Evolutionary conservation across 1,140 invertebrate genomes (phyloP).

Genomic region (Procambarus clarkii): DNA sequence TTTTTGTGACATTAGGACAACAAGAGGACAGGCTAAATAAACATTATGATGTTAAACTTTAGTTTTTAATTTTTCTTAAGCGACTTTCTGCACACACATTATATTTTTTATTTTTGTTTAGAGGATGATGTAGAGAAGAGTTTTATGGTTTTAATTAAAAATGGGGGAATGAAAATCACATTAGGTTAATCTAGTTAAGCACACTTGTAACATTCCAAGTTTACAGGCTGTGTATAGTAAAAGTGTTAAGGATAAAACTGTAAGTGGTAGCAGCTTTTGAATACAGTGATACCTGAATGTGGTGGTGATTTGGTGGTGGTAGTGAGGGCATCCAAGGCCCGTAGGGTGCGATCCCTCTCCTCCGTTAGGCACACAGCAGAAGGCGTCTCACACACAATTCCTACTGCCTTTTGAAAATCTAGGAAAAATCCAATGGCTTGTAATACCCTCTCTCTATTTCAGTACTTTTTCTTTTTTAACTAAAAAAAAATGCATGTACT

Average conservation of each 20-base stretch:
- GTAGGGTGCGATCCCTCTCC: conserved; percentile 53
- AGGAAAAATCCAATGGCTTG: conserved; percentile 42
- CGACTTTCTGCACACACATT: no score
- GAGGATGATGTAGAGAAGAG: no score
- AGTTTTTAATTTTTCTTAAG: no score
- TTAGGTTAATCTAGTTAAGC: no score
- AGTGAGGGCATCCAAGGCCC: conserved; percentile 50
- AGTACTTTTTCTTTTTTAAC: background rate
- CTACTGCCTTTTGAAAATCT: conserved; percentile 53
- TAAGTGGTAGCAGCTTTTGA: conserved; percentile 2
- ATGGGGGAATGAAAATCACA: no score
- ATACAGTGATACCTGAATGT: conserved; percentile 21
- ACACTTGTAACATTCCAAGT: background rate
- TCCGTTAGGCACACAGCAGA: conserved; percentile 48
- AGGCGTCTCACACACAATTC: conserved; percentile 41
- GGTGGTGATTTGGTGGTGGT: conserved; percentile 24
- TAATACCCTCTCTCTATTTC: background rate
- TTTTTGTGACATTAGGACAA: no score
- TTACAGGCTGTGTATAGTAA: background rate
- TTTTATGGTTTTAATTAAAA: no score
- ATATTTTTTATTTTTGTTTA: no score
- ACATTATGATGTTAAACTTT: no score
- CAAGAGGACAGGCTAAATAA: no score
- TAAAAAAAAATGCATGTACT: no score
- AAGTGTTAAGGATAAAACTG: background rate